Base-by-base conservation (phyloP, 2,113 vertebrate species). In the Chloropsis hardwickii region DNA sequence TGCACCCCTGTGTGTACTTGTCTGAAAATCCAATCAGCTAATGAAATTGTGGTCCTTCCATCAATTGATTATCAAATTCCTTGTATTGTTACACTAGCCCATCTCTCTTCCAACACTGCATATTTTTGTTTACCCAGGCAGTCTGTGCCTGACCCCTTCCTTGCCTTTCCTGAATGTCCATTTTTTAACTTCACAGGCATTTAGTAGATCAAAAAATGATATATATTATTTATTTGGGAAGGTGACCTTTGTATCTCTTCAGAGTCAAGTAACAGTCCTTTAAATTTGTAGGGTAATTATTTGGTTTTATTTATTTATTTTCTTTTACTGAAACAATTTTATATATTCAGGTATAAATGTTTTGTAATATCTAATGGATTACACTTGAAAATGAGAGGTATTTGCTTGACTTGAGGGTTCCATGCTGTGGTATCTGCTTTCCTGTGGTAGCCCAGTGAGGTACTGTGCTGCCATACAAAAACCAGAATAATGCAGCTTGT, bases 11-110 rank as follows among this genome's bases (percentile, higher is more conserved):
- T 39, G 78, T 3, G 33, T 72, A 17, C 88, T 96, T 97, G 84
- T 42, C 92, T 94, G 76, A 60, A 96, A 97, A 95, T 86, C 60
- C 84, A 90, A 65, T 73, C 56, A 92, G 72, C 65, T 95, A 58
- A 94, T 86, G 67, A 83, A 95, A 64, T 83, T 58, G 60, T 81
- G 56, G 19, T 54, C n/a, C 74, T 91, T 58, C 76, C 72, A 64
- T 92, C 79, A 81, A 79, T 47, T 94, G 44, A 72, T 69, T 88
- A 57, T 86, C 28, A 73, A n/a, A 85, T 82, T 82, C 61, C 58
- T 86, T 54, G 11, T 42, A 4, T 10, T 33, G 61, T 77, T 93
- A 18, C 4, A 47, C 44, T 42, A 45, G 37, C 20, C 85, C 15
- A 10, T 85, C 58, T 69, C 73, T 76, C 72, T 71, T 58, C 54